phyloP scores from a whole-genome alignment of 2,888 invertebrate genomes.

The Dromius quadrimaculatus region DNA sequence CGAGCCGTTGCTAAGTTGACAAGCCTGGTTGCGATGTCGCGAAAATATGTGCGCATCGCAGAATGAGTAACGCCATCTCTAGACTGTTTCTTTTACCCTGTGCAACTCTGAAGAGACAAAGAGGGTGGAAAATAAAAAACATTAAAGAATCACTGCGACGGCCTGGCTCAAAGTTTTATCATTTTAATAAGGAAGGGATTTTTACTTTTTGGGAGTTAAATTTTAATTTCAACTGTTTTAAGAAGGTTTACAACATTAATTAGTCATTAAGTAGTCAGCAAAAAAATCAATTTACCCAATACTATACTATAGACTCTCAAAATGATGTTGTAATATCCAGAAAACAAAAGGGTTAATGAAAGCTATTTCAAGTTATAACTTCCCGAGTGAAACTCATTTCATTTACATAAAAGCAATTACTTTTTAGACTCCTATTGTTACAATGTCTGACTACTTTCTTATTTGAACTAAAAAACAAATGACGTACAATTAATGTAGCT shows the following conservation, averaged over 20 bases:
- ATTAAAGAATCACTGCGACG: slow-evolving; percentile 10
- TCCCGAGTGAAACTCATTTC: no score
- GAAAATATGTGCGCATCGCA: slow-evolving; percentile 36
- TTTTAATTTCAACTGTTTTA: slow-evolving; percentile 29
- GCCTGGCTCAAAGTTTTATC: slow-evolving; percentile 24
- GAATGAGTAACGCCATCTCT: slow-evolving; percentile 23
- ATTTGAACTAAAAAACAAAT: slow-evolving; percentile 21
- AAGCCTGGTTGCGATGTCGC: slow-evolving; percentile 44
- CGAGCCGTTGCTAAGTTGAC: slow-evolving; percentile 62
- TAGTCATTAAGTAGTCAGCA: no score
- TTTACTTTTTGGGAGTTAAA: slow-evolving; percentile 17
- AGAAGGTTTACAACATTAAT: no score
- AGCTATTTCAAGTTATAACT: no score
- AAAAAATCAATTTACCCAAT: no score
- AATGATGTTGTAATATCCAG: no score
- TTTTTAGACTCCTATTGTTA: slow-evolving; percentile 34
- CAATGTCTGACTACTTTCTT: slow-evolving; percentile 36
- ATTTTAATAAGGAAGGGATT: slow-evolving; percentile 32
- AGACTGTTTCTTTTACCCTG: no score
- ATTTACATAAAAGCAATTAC: slow-evolving; percentile 39
- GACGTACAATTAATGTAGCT: slow-evolving; percentile 25
- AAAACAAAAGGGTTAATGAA: no score
- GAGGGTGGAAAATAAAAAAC: slow-evolving; percentile 33
- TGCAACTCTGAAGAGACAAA: slow-evolving; percentile 8
- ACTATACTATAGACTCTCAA: no score